Percentiles rank a stretch among this genome's conserved stretches.
Conservation (phyloP, 2,797 vertebrate species). For the Parauchenoglanis punctatus region DNA sequence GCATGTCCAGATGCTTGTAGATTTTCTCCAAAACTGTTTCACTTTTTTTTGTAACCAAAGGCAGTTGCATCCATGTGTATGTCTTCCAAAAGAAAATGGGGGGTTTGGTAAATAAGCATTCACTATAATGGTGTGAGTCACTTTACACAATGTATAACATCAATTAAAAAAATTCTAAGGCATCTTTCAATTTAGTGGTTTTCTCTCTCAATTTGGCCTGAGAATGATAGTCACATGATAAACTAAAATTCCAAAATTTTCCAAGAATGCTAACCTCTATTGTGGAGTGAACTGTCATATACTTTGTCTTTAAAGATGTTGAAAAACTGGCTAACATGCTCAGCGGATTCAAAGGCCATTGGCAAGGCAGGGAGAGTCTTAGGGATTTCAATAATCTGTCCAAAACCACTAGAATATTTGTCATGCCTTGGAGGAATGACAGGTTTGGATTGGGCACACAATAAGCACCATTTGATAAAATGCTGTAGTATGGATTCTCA, state of each 20-base stretch:
- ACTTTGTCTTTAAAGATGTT: neutral
- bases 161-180: neutral
- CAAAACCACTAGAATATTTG: slow-evolving; percentile 4
- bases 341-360: neutral
- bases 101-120: neutral
- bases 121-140: neutral
- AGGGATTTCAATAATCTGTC: neutral
- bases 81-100: neutral
- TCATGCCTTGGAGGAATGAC: neutral
- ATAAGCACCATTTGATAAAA: neutral
- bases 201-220: neutral
- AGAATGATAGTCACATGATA: neutral
- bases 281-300: neutral
- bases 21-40: neutral
- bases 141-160: neutral
- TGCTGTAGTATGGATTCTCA: neutral
- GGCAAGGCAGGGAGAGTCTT: neutral
- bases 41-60: neutral
- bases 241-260: neutral
- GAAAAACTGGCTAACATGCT: slow-evolving; percentile 4
- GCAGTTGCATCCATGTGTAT: neutral
- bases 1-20: neutral
- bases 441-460: neutral
- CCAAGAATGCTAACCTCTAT: neutral
- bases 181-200: neutral